Conservation (phyloP, 1,140 invertebrate genomes). For the Carposina sasakii region DNA sequence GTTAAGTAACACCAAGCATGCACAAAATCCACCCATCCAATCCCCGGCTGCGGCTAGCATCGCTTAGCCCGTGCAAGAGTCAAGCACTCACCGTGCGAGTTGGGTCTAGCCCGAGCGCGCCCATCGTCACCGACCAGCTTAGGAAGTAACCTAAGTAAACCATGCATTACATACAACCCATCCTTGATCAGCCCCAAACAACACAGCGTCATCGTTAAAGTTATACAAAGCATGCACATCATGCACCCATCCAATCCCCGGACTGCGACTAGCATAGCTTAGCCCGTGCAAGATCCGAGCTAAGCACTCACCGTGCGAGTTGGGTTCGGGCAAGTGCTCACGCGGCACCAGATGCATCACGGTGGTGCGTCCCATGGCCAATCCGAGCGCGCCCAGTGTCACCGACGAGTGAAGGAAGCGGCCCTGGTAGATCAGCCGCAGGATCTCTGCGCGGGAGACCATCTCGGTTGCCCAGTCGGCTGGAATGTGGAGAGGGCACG, state of each 20-base stretch:
- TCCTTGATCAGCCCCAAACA: no score
- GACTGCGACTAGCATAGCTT: no score
- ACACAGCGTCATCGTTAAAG: no score
- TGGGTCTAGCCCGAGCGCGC: conserved; percentile 96
- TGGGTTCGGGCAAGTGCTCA: conserved; percentile 99
- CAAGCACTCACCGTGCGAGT: conserved; percentile 69
- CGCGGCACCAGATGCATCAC: conserved; percentile 99
- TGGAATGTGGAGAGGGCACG: no score
- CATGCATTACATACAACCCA: no score
- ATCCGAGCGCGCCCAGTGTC: conserved; percentile 95
- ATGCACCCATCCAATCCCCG: no score
- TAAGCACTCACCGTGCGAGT: conserved; percentile 69
- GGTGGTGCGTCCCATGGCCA: conserved; percentile 96
- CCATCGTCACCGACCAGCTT: conserved; percentile 98
- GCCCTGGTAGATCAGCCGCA: conserved; percentile 99
- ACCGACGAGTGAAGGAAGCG: conserved; percentile 99
- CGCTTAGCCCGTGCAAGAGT: no score
- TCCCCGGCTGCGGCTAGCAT: no score
- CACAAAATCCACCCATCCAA: no score
- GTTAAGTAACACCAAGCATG: no score
- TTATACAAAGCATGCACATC: no score
- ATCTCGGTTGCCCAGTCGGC: conserved; percentile 97
- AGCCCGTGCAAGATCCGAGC: no score
- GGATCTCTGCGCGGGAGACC: conserved; percentile 96
- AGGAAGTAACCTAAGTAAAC: conserved; percentile 99